Conservation (phyloP, 2,888 invertebrate species). For the Drosophila meridionalis region DNA sequence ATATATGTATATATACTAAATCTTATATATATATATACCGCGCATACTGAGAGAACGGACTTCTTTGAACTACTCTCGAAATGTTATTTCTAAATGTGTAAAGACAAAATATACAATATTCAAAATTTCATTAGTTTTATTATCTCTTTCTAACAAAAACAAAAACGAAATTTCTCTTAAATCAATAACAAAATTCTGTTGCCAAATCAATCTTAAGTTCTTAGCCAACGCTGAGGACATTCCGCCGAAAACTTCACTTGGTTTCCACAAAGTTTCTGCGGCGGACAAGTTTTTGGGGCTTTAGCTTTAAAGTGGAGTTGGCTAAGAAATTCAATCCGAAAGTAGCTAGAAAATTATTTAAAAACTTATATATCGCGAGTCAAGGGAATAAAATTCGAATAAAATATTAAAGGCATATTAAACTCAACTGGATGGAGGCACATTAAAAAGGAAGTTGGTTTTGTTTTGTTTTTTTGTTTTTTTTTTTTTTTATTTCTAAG, state of each 20-base stretch:
- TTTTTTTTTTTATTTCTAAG: neutral
- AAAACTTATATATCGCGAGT: neutral
- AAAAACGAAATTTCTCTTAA: neutral
- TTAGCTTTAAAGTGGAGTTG: conserved; percentile 4
- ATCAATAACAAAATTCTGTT: neutral
- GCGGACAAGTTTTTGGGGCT: conserved; percentile 6
- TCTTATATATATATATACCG: conserved; percentile 9
- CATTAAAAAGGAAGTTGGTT: neutral
- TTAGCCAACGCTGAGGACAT: neutral
- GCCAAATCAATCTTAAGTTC: conserved; percentile 1
- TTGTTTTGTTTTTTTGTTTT: neutral
- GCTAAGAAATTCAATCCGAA: neutral
- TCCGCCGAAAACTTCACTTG: neutral
- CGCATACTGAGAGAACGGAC: conserved; percentile 16
- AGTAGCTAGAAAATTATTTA: conserved; percentile 1
- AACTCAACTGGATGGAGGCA: neutral
- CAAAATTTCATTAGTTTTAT: conserved; percentile 2
- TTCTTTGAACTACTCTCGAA: conserved; percentile 42
- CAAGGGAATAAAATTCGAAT: neutral
- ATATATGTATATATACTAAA: conserved; percentile 1
- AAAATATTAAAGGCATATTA: neutral
- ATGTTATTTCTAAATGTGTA: conserved; percentile 61
- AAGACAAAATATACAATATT: conserved; percentile 36
- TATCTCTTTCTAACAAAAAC: neutral
- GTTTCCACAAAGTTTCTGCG: conserved; percentile 3